Conservation (phyloP, 2,888 invertebrate species). For the Boloria selene region DNA sequence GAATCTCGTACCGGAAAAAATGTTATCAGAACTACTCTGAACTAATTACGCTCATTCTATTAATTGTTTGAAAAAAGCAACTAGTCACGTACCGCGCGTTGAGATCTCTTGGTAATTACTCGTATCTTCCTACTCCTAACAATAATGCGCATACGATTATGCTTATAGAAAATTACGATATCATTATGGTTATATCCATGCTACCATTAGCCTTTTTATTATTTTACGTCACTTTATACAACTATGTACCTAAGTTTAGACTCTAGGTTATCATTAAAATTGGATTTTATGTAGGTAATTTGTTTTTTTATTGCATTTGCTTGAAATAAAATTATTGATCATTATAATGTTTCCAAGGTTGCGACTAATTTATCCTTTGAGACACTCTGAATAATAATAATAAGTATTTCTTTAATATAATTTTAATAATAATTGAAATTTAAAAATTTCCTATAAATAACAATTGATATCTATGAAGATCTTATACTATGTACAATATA, state of each 20-base stretch:
- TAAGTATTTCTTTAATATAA: no score
- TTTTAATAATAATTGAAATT: no score
- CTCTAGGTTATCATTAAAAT: background rate
- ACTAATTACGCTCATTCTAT: conserved; percentile 2
- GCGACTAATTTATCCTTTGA: no score
- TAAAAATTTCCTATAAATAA: no score
- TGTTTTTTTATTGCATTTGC: no score
- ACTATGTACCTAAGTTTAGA: background rate
- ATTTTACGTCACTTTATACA: background rate
- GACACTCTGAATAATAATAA: no score
- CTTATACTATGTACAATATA: no score
- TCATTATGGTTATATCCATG: background rate
- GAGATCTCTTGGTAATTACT: background rate
- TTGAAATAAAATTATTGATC: no score
- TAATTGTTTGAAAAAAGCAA: background rate
- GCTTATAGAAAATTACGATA: background rate
- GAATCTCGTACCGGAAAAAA: background rate
- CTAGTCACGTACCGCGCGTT: background rate
- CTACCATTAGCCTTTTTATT: conserved; percentile 1
- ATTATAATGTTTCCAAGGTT: no score
- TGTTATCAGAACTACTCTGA: background rate
- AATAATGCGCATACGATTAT: no score
- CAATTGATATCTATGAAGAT: no score
- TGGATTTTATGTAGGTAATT: no score
- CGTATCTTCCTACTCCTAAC: background rate